Percentiles rank a stretch among this genome's conserved stretches.
Evolutionary conservation across 1,140 invertebrate genomes (phyloP).

Genomic region (Plectus sambesii): DNA sequence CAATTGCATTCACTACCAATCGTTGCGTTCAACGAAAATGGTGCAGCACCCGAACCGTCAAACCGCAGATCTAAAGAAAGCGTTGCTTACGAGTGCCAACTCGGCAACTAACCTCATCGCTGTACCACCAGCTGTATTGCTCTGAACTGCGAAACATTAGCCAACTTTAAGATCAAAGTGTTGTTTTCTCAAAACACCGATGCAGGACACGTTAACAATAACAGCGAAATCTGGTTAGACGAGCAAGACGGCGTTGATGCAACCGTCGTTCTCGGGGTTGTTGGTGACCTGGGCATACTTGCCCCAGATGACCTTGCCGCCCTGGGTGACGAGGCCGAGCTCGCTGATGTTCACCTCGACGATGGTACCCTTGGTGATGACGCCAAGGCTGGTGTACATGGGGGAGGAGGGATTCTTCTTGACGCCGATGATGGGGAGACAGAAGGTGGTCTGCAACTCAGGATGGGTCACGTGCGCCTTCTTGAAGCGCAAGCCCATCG

Average conservation of each 20-base stretch:
- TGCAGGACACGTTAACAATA: too few relatives aligned
- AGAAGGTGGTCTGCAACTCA: conserved; percentile 97
- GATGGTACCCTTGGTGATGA: conserved; percentile 95
- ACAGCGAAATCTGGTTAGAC: conserved; percentile 56
- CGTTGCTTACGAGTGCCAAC: too few relatives aligned
- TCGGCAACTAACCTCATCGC: too few relatives aligned
- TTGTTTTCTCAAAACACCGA: too few relatives aligned
- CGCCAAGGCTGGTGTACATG: conserved; percentile 90
- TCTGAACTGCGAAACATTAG: too few relatives aligned
- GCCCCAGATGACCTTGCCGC: conserved; percentile 99
- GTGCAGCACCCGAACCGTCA: too few relatives aligned
- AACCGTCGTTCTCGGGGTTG: conserved; percentile 99
- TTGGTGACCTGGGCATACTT: conserved; percentile 99
- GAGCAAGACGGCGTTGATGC: conserved; percentile 94
- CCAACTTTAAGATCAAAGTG: too few relatives aligned
- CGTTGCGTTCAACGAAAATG: too few relatives aligned
- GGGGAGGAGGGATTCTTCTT: conserved; percentile 97
- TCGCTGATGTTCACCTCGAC: conserved; percentile 98
- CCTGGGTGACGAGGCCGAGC: conserved; percentile 92
- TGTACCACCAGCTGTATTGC: too few relatives aligned
- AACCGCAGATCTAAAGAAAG: too few relatives aligned
- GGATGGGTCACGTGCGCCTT: conserved; percentile 67
- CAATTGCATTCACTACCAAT: too few relatives aligned
- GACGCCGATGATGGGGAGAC: conserved; percentile 91
- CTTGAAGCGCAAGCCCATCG: conserved; percentile 89